These are phyloP conservation scores for Oxyura jamaicensis DNA, from an alignment of 2,113 vertebrate species.

Conservation along the genomic window DNA sequence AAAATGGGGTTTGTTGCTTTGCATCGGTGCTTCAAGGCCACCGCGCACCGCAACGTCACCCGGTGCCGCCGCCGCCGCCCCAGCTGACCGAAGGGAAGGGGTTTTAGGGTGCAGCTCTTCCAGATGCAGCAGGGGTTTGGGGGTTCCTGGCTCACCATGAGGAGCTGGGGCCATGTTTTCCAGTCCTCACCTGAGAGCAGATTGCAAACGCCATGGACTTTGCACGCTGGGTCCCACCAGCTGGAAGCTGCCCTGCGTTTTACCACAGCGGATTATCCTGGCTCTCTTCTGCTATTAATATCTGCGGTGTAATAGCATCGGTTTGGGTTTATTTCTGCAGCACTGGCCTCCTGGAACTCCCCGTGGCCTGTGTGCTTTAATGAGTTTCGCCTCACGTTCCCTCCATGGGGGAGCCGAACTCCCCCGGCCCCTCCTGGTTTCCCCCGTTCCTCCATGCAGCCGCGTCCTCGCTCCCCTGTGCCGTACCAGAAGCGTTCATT, in stretches of 20 bases:
- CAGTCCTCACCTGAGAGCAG: neutral
- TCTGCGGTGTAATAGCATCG: neutral
- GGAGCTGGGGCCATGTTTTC: neutral
- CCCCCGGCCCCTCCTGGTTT: neutral
- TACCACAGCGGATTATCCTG: neutral
- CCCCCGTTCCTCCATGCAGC: neutral
- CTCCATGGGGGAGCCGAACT: neutral
- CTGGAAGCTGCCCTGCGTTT: neutral
- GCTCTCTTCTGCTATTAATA: neutral
- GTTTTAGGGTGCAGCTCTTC: neutral
- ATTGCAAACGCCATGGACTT: neutral
- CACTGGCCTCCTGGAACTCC: neutral
- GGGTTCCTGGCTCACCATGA: neutral
- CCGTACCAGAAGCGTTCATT: neutral
- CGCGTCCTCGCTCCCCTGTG: neutral
- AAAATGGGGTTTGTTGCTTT: neutral
- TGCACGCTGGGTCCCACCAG: too few species aligned
- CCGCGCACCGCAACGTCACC: neutral
- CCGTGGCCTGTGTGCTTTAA: neutral
- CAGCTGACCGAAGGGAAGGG: neutral
- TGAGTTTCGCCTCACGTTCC: neutral
- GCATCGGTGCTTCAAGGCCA: neutral
- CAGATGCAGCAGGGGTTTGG: neutral
- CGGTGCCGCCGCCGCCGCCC: neutral
- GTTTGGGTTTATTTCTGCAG: neutral